Base-by-base conservation (phyloP, 1,140 invertebrate species). In the Danaus plexippus region DNA sequence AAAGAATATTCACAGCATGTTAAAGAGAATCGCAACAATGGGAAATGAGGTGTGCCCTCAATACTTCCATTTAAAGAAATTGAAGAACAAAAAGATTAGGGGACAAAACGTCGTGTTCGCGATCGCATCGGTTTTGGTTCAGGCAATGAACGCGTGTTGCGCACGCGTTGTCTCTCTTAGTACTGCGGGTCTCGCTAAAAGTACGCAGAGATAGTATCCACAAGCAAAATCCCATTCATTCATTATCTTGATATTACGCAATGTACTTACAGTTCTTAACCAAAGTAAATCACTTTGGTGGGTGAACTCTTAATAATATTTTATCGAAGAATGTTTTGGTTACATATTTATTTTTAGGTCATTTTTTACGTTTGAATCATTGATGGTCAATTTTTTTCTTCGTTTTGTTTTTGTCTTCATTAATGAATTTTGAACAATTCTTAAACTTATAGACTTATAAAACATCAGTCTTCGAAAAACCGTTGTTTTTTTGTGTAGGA, bases 41-140 rank as follows among this genome's bases (percentile, higher is more conserved):
- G 75, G 63, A 73, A 81, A 80, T 73, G 76, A 82, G 80, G 73
- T 71, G 76, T 74, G 80, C 69, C 80, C 80, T 77, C 80, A 83
- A 81, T 86, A 81, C 76, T 80, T 77, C 73, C 79, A 82, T 81
- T 77, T 76, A 82, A 73, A 77, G 66, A 67, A 75, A 75, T 73
- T 68, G 67, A 75, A 61, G 63, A 77, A 77, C 73, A 77, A 80
- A 74, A 77, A 73, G 72, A 75, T 74, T 76, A 77, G 74, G 74
- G 73, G 80, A 86, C 75, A 71, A 82, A 77, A 79, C 76, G 74
- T 76, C 77, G 76, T 75, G 80, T 72, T 78, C 77, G 76, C 80
- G 76, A 77, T 77, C 78, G 70, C 74, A 81, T 83, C 63, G 73
- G 66, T 52, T 61, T 65, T 64, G 59, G 69, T 73, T 73, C 65